These are phyloP conservation scores for Pseudorasbora parva DNA, from an alignment of 2,113 vertebrate species.

Conservation along the genomic window DNA sequence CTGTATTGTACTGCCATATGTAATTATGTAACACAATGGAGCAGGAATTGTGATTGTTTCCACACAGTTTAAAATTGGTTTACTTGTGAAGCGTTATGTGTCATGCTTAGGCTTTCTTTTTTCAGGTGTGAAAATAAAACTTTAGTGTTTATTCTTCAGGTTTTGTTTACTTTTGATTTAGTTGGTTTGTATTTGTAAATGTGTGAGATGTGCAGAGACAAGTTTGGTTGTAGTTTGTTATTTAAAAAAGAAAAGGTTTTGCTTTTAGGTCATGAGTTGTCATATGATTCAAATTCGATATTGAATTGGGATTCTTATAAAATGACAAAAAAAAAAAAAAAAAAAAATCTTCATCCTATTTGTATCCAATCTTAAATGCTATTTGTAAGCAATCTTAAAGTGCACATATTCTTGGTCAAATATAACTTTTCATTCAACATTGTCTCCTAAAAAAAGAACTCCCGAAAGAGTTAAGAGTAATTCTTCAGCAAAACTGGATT, in stretches of 20 bases:
- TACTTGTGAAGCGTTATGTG: not conserved
- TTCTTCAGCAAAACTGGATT: not conserved
- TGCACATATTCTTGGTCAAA: too few relatives aligned
- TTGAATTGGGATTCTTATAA: too few relatives aligned
- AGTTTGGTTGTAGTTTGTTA: not conserved
- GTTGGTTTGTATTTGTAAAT: not conserved
- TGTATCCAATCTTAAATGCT: not conserved
- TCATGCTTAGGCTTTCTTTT: not conserved
- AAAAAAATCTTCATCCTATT: not conserved
- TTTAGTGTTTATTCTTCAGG: not conserved
- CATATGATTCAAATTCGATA: not conserved
- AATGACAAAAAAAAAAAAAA: too few relatives aligned
- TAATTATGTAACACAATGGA: not conserved
- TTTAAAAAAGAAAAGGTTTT: too few relatives aligned
- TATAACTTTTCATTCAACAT: too few relatives aligned
- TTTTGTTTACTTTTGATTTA: not conserved
- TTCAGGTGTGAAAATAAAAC: not conserved
- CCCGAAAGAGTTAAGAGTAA: too few relatives aligned
- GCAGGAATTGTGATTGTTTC: not conserved
- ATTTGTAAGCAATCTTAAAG: too few relatives aligned
- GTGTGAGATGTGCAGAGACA: not conserved
- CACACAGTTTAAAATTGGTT: not conserved
- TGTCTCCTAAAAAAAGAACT: too few relatives aligned
- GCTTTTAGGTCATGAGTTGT: not conserved
- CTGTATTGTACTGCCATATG: not conserved